Conservation (phyloP, 2,888 invertebrate species). For the Lacanobia oleracea region DNA sequence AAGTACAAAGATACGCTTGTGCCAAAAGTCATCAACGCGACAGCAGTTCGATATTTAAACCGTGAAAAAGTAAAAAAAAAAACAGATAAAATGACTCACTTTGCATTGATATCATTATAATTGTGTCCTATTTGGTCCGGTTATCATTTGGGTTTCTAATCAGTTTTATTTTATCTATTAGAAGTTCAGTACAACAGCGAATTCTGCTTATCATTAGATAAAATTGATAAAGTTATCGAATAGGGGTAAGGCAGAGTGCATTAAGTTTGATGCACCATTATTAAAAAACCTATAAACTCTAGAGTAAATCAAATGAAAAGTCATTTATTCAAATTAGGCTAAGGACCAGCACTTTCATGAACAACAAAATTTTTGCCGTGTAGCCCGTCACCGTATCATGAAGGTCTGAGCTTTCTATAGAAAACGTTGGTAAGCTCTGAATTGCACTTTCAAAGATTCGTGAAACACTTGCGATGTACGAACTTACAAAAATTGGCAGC, state of each 20-base stretch:
- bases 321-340: no score
- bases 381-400: no score
- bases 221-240: conserved; percentile 15
- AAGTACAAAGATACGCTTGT: background rate
- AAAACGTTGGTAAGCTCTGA: background rate
- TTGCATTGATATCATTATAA: background rate
- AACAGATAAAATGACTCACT: background rate
- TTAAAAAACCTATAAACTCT: no score
- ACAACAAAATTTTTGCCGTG: no score
- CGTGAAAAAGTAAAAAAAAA: background rate
- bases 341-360: no score
- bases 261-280: background rate
- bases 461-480: background rate
- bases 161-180: conserved; percentile 14
- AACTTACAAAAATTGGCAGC: background rate
- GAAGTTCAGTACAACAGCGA: conserved; percentile 14
- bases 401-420: background rate
- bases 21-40: background rate
- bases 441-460: background rate
- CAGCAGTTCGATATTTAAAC: background rate
- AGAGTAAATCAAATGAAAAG: no score
- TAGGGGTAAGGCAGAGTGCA: background rate
- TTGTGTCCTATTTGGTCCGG: background rate
- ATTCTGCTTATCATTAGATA: conserved; percentile 38
- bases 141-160: conserved; percentile 35